These are phyloP conservation scores for Asbolus verrucosus DNA, from an alignment of 1,140 invertebrate species.

Conservation along the genomic window DNA sequence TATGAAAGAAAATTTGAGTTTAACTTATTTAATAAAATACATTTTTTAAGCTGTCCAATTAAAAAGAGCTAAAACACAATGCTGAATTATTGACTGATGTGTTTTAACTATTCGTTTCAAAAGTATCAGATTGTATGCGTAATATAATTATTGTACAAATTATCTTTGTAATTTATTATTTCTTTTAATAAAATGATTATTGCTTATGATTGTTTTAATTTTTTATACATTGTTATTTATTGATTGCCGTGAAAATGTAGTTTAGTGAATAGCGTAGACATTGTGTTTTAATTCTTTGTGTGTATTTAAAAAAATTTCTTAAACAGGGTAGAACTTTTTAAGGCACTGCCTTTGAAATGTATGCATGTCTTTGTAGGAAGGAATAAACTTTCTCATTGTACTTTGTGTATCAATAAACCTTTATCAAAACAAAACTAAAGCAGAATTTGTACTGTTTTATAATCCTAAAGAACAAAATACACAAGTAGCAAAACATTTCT, in stretches of 20 bases:
- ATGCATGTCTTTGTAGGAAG: conserved; percentile 40
- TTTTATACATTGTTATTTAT: conserved; percentile 8
- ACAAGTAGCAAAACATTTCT: too few relatives aligned
- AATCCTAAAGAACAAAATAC: too few relatives aligned
- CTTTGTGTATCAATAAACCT: too few relatives aligned
- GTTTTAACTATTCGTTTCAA: conserved; percentile 17
- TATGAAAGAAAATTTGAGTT: conserved; percentile 11
- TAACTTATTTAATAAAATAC: conserved; percentile 5
- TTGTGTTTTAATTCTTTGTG: conserved; percentile 33
- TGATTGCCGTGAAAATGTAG: neutral
- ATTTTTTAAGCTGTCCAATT: conserved; percentile 21
- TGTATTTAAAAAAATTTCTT: conserved; percentile 30
- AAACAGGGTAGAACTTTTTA: conserved; percentile 40
- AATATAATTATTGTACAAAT: conserved; percentile 36
- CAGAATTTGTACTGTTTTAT: too few relatives aligned
- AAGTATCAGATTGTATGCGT: conserved; percentile 32
- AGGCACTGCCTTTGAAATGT: conserved; percentile 40
- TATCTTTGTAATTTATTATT: conserved; percentile 8
- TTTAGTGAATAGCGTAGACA: neutral
- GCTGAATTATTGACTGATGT: conserved; percentile 27
- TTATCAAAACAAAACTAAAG: too few relatives aligned
- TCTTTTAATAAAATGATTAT: conserved; percentile 22
- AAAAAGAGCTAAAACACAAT: conserved; percentile 35
- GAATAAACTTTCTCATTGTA: conserved; percentile 40
- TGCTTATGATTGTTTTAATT: neutral